These are phyloP conservation scores for Notolabrus celidotus DNA, from an alignment of 2,797 vertebrate genomes.

Conservation along the genomic window DNA sequence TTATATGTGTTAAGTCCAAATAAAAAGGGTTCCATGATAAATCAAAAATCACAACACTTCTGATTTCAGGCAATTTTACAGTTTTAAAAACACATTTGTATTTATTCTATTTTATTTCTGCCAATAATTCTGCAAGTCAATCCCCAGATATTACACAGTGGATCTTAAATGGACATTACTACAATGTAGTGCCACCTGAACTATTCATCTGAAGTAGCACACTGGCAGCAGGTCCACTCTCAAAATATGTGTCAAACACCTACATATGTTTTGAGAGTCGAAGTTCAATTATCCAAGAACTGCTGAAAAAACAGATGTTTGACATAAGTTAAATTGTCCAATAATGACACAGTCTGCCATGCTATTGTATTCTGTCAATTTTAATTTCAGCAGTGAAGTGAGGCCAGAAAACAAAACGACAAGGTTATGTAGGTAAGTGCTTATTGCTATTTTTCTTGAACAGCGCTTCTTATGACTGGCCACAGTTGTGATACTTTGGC, in stretches of 20 bases:
- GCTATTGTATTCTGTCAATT: too few species aligned
- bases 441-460: not conserved
- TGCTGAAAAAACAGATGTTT: too few species aligned
- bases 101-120: not conserved
- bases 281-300: too few species aligned
- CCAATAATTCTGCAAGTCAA: not conserved
- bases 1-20: not conserved
- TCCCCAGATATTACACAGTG: not conserved
- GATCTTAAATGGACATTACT: not conserved
- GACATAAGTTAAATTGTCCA: too few species aligned
- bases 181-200: too few species aligned
- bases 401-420: not conserved
- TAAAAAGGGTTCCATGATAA: slow-evolving; percentile 14
- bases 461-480: not conserved
- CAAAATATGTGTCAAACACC: too few species aligned
- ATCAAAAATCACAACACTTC: not conserved
- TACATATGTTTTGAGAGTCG: too few species aligned
- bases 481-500: not conserved
- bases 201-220: too few species aligned
- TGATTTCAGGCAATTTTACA: not conserved
- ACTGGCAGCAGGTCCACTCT: too few species aligned
- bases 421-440: not conserved
- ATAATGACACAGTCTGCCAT: not conserved
- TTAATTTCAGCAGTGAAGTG: not conserved
- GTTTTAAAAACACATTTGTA: not conserved